Conservation (phyloP, 2,888 invertebrate genomes). For the Aphrophora alni region DNA sequence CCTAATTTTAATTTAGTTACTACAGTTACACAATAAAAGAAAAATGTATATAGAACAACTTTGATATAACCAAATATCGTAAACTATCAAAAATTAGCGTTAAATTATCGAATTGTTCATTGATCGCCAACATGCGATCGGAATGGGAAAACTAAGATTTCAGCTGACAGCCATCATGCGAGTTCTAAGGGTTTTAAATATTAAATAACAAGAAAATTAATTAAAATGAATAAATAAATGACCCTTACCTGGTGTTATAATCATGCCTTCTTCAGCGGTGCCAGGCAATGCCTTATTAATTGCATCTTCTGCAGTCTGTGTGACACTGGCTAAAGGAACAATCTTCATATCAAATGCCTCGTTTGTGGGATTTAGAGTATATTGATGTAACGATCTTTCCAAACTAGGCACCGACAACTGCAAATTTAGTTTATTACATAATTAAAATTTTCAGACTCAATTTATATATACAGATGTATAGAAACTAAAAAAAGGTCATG, state of each 20-base stretch:
- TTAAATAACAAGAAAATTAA: background rate
- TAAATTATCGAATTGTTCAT: too few species aligned
- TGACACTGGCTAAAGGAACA: slow-evolving; percentile 73
- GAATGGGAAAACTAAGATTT: too few species aligned
- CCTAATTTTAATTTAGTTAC: too few species aligned
- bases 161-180: too few species aligned
- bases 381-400: slow-evolving; percentile 86
- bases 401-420: slow-evolving; percentile 85
- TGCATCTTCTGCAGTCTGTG: slow-evolving; percentile 55
- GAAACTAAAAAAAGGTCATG: too few species aligned
- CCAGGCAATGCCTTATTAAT: slow-evolving; percentile 51
- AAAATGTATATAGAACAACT: too few species aligned
- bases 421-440: slow-evolving; percentile 45
- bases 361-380: slow-evolving; percentile 73
- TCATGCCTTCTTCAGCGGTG: slow-evolving; percentile 53
- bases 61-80: too few species aligned
- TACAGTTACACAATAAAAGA: too few species aligned
- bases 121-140: background rate
- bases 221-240: too few species aligned
- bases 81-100: too few species aligned
- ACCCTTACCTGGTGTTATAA: slow-evolving; percentile 46
- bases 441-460: too few species aligned
- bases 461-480: too few species aligned
- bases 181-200: background rate
- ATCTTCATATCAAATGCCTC: slow-evolving; percentile 84